Evolutionary conservation across 1,140 invertebrate species (phyloP), one percentile per base, ranked within the genome.

Genomic region (Penaeus chinensis): DNA sequence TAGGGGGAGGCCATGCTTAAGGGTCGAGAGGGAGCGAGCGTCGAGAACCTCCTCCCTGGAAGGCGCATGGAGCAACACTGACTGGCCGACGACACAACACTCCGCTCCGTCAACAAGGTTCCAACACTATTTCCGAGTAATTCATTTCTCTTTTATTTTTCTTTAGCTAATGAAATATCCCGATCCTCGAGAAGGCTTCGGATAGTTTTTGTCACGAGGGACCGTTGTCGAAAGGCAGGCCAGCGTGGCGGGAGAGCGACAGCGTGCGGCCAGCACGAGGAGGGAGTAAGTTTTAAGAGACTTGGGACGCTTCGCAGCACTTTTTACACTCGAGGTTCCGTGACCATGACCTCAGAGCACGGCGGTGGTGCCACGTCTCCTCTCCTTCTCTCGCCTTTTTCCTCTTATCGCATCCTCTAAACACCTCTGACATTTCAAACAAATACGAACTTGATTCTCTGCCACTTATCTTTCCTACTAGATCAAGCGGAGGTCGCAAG

Each of bases 281-380:
- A 60, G 82, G 74, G 74, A 88, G 87, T 88, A 88, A 84, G 87
- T 84, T 88, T 88, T 88, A 88, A 88, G 82, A 88, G 87, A 88
- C 82, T 88, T 27, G n/a, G 82, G 82, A 42, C 69, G 82, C 82
- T 69, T 62, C 37, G 66, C 82, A 42, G 62, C 77, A 84, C 87
- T 88, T 88, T 88, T 88, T 88, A 88, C 47, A 47, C 87, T 84
- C 74, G 32, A 79, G 62, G 76, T 84, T 79, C 76, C 62, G 76
- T 88, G 87, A 88, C 87, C 87, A 88, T 88, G 87, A 88, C 87
- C 87, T 88, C 87, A 79, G 42, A 84, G 87, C 76, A 47, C 19
- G 22, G 22, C 86, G 20, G 22, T 76, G 82, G 60, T 88, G 87
- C 87, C 87, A 88, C 42, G 37, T 80, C 62, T 84, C 42, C 60